Base-by-base conservation (phyloP, 2,888 invertebrate species). In the Noctua janthe region DNA sequence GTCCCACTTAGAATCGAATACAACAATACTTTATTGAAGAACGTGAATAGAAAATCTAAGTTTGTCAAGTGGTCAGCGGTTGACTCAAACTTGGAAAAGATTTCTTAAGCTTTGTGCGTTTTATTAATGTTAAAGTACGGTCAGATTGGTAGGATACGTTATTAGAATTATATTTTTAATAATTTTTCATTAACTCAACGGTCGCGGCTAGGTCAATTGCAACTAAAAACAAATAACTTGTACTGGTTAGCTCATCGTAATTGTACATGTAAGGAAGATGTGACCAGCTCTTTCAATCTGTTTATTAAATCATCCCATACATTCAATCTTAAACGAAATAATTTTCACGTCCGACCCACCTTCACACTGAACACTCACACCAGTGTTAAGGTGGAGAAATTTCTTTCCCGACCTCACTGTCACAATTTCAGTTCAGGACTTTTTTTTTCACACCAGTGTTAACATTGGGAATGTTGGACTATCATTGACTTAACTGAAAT, bases 21-120 rank as follows among this genome's bases (percentile, higher is more conserved):
- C 84, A 74, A 86, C 82, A 74, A 86, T 84, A 84, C 71, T 74
- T 84, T 84, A 86, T 84, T 62, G 78, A 29, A 86, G 54, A 83
- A 84, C 84, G 84, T 84, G 84, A 72, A 69, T 74, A 78, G 84
- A 84, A 86, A 84, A 83, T 74, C 83, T 86, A 74, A 82, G 74
- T 59, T 75, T 62, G 17, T 69, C 64, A 47, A 74, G 23, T 71
- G 62, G n/a, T 64, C 64, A 75, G 70, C 15, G 29, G 2, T 74
- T 51, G 35, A n/a, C 54, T 62, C 2, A 35, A 84, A 43, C 62
- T 17, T 69, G 39, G 67, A 43, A 78, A 39, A 76, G 35, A 71
- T 49, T 86, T 47, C 23, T 17, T 29, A 64, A 17, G n/a, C 13
- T 15, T 35, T 56, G 56, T 64, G 1, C 1, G 6, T 66, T 54